Evolutionary conservation across 1,140 invertebrate species (phyloP).

Genomic region (Apis mellifera): DNA sequence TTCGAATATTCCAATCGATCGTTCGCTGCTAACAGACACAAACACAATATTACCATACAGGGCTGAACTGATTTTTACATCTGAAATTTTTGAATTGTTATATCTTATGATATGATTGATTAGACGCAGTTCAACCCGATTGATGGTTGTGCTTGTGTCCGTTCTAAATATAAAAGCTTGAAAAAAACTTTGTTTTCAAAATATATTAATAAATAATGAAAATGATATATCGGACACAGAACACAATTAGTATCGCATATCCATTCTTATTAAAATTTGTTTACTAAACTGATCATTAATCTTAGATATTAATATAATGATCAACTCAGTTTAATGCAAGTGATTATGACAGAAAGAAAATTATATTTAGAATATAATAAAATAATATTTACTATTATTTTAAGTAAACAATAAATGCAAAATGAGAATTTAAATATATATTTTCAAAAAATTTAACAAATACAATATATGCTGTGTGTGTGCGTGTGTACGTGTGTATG

Average conservation of each 20-base stretch:
- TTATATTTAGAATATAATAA: not conserved
- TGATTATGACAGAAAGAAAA: not conserved
- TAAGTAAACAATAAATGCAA: constrained; percentile 20
- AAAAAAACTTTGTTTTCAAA: constrained; percentile 21
- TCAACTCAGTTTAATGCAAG: not conserved
- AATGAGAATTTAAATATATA: constrained; percentile 6
- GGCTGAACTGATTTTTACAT: constrained; percentile 72
- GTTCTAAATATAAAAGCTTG: constrained; percentile 61
- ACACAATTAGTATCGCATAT: constrained; percentile 67
- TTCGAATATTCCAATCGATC: constrained; percentile 69
- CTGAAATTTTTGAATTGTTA: constrained; percentile 38
- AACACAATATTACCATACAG: constrained; percentile 78
- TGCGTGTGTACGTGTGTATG: no score
- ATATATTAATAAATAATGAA: constrained; percentile 13
- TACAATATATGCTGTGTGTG: constrained; percentile 1
- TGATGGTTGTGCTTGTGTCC: constrained; percentile 79
- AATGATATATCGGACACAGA: constrained; percentile 72
- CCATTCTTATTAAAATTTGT: constrained; percentile 13
- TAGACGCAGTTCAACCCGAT: constrained; percentile 76
- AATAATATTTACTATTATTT: not conserved
- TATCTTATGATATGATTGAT: constrained; percentile 53
- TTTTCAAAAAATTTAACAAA: constrained; percentile 7
- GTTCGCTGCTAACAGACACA: constrained; percentile 76
- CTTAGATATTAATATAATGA: constrained; percentile 16
- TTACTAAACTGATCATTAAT: constrained; percentile 21